A percentile compares a stretch with the other conserved stretches of the same genome.
These are phyloP conservation scores for Ptychobarbus kaznakovi DNA, from an alignment of 2,797 vertebrate genomes.

Conservation along the genomic window DNA sequence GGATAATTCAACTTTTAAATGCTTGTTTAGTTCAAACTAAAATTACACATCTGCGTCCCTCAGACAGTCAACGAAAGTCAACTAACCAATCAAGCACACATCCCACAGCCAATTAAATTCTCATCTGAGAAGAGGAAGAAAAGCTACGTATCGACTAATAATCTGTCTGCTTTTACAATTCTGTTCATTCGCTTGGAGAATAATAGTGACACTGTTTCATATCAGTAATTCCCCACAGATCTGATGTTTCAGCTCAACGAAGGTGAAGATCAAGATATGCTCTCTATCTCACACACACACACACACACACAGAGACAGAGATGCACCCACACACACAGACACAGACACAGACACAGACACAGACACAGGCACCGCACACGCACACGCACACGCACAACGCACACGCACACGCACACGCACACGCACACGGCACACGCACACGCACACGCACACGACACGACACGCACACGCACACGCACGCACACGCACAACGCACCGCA, in stretches of 20 bases:
- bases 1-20: not conserved
- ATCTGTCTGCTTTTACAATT: constrained; percentile 7
- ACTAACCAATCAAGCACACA: constrained; percentile 6
- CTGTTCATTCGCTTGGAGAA: not conserved
- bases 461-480: too few species aligned
- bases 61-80: not conserved
- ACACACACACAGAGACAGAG: too few species aligned
- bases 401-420: too few species aligned
- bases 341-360: too few species aligned
- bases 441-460: too few species aligned
- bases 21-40: not conserved
- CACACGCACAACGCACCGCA: too few species aligned
- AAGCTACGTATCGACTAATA: not conserved
- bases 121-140: not conserved
- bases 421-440: too few species aligned
- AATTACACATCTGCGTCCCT: not conserved
- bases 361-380: too few species aligned
- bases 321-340: too few species aligned
- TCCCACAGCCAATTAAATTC: not conserved
- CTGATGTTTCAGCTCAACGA: constrained; percentile 55
- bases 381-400: too few species aligned
- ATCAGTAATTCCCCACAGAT: constrained; percentile 31
- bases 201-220: constrained; percentile 15
- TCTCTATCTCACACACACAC: too few species aligned
- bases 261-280: not conserved